Conservation (phyloP, 2,113 vertebrate genomes). For the Brachypodius melanocephalos region DNA sequence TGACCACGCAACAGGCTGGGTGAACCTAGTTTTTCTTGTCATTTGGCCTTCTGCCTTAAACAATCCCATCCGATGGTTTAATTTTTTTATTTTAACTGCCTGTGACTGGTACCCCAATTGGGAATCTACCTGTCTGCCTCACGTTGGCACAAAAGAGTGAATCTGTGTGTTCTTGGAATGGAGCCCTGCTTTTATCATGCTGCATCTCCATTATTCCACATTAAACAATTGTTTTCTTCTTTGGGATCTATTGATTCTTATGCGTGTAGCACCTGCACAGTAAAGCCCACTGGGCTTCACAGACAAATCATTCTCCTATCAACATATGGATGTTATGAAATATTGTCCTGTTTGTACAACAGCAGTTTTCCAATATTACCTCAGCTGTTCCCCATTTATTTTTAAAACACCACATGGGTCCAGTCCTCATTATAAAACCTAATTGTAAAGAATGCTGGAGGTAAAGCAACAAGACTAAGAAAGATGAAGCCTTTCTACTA, state of each 20-base stretch:
- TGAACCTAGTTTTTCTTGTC: neutral
- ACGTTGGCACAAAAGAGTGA: neutral
- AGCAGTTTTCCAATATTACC: constrained; percentile 10
- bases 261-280: neutral
- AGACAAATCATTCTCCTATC: neutral
- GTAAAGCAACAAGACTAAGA: neutral
- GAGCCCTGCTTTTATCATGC: neutral
- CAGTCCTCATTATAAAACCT: constrained; percentile 21
- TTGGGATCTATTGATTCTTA: neutral
- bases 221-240: neutral
- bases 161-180: neutral
- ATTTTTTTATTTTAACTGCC: constrained; percentile 6
- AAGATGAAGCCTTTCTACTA: neutral
- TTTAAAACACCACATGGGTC: constrained; percentile 27
- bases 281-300: neutral
- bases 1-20: neutral
- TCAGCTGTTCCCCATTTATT: constrained; percentile 50
- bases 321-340: neutral
- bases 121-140: neutral
- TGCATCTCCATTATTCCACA: neutral
- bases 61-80: neutral
- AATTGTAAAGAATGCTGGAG: constrained; percentile 38
- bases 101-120: neutral
- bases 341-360: neutral
- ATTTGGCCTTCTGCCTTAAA: constrained; percentile 15